Evolutionary conservation across 2,797 vertebrate genomes (phyloP).

Genomic region (Uromys caudimaculatus): DNA sequence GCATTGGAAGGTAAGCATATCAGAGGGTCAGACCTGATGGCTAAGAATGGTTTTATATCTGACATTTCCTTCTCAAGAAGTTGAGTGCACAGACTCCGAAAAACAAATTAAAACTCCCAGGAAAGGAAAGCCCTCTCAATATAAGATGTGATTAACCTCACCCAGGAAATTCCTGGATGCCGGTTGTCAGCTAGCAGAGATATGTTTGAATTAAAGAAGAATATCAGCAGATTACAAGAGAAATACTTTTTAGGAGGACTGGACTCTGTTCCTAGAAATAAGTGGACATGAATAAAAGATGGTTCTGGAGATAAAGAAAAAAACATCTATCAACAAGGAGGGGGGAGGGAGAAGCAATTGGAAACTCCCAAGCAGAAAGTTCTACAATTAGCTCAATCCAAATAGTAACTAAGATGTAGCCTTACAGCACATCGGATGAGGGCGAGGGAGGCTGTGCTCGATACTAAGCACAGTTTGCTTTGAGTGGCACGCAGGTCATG

Average conservation of each 20-base stretch:
- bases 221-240: constrained; percentile 10
- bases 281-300: neutral
- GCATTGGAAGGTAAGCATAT: neutral
- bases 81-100: neutral
- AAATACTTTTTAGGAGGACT: constrained; percentile 33
- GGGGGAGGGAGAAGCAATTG: neutral
- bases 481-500: neutral
- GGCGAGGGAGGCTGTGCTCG: neutral
- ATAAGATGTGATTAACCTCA: constrained; percentile 46
- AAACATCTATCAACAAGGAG: neutral
- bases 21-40: constrained; percentile 2
- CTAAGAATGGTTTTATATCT: neutral
- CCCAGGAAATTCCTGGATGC: constrained; percentile 24
- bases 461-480: neutral
- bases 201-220: constrained; percentile 17
- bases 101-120: constrained; percentile 5
- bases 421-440: neutral
- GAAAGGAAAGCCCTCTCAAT: neutral
- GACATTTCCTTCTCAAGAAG: neutral
- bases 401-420: neutral
- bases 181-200: neutral
- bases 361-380: constrained; percentile 37
- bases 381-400: neutral
- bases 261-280: neutral
- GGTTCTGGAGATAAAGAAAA: neutral